Conservation (phyloP, 2,888 invertebrate genomes). For the Ditula angustiorana region DNA sequence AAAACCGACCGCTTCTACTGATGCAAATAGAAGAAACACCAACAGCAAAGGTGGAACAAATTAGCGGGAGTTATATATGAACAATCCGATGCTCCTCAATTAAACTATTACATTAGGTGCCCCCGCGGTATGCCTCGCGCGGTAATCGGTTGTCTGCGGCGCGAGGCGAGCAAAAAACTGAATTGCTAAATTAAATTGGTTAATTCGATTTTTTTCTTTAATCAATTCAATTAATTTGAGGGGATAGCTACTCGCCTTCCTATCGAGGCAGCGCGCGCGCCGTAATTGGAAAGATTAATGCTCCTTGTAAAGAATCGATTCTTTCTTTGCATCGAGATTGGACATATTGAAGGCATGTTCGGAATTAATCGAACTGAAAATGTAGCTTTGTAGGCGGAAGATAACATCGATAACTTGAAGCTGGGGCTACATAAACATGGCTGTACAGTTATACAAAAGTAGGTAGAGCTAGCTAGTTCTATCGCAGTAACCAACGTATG, state of each 20-base stretch:
- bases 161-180: constrained; percentile 63
- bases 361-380: constrained; percentile 63
- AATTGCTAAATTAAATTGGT: constrained; percentile 77
- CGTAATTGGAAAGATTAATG: constrained; percentile 80
- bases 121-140: constrained; percentile 43
- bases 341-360: constrained; percentile 68
- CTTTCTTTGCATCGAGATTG: constrained; percentile 68
- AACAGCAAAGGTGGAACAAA: constrained; percentile 32
- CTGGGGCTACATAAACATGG: neutral
- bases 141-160: constrained; percentile 50
- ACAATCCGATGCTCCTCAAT: constrained; percentile 37
- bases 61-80: constrained; percentile 21
- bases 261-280: constrained; percentile 54
- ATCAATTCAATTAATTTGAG: constrained; percentile 81
- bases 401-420: constrained; percentile 57
- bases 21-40: neutral
- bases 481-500: neutral
- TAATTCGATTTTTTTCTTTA: constrained; percentile 47
- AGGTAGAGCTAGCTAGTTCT: neutral
- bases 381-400: constrained; percentile 58
- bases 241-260: constrained; percentile 61
- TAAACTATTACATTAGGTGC: constrained; percentile 46
- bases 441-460: neutral
- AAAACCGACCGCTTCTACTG: neutral
- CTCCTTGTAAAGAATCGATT: constrained; percentile 64